Evolutionary conservation across 2,888 invertebrate genomes (phyloP).

Genomic region (Hanleya hanleyi): DNA sequence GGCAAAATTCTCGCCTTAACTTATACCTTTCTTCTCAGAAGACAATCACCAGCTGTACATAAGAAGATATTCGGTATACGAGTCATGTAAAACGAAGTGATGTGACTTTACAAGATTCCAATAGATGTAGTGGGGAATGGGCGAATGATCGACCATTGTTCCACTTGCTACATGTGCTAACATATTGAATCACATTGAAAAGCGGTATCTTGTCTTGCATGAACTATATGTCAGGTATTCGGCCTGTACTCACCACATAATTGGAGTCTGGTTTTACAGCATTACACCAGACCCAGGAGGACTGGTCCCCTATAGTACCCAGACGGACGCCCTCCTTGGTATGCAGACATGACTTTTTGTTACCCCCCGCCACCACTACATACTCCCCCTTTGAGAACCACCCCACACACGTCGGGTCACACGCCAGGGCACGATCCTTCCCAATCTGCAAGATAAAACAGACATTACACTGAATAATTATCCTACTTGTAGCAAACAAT

Average conservation of each 20-base stretch:
- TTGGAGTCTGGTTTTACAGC: constrained; percentile 85
- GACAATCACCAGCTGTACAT: no score
- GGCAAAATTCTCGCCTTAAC: no score
- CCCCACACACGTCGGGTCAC: constrained; percentile 84
- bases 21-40: no score
- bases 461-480: no score
- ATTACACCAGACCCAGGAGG: constrained; percentile 91
- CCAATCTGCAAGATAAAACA: constrained; percentile 74
- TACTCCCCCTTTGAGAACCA: constrained; percentile 86
- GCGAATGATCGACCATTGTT: neutral
- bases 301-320: constrained; percentile 82
- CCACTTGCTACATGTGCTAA: neutral
- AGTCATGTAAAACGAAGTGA: neutral
- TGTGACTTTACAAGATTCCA: no score
- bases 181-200: neutral
- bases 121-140: neutral
- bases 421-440: constrained; percentile 78
- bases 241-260: constrained; percentile 80
- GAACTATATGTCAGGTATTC: no score
- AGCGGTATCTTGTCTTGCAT: no score
- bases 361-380: constrained; percentile 86
- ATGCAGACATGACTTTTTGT: constrained; percentile 84
- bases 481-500: no score
- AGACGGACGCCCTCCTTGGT: constrained; percentile 88
- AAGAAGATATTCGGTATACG: no score